Evolutionary conservation across 1,140 invertebrate species (phyloP).

Genomic region (Euwallacea fornicatus): DNA sequence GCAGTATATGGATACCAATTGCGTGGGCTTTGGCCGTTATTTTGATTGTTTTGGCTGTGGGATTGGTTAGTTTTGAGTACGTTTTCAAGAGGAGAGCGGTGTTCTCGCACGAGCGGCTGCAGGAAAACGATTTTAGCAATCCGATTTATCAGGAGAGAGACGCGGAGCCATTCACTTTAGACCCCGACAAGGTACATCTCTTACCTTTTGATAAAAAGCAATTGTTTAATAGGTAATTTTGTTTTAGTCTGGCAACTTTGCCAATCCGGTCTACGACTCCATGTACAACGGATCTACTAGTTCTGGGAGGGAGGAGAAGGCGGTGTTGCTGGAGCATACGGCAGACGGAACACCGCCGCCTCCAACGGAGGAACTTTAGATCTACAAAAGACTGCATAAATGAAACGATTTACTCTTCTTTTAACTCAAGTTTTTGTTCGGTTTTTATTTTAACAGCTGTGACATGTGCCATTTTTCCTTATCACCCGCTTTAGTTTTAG

Average conservation of each 20-base stretch:
- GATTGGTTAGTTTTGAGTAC: slow-evolving; percentile 40
- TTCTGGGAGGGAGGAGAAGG: slow-evolving; percentile 59
- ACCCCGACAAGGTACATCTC: slow-evolving; percentile 61
- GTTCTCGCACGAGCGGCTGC: slow-evolving; percentile 77
- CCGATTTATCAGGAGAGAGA: slow-evolving; percentile 78
- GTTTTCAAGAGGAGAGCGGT: slow-evolving; percentile 58
- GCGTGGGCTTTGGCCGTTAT: slow-evolving; percentile 39
- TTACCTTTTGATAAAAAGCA: slow-evolving; percentile 11
- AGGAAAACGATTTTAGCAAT: slow-evolving; percentile 78
- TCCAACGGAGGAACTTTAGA: slow-evolving; percentile 45
- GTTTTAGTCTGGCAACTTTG: slow-evolving; percentile 68
- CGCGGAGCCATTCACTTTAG: slow-evolving; percentile 62
- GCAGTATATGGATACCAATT: slow-evolving; percentile 39
- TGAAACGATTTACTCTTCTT: no score
- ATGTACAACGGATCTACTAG: slow-evolving; percentile 63
- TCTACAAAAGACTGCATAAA: not conserved
- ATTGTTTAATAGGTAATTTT: not conserved
- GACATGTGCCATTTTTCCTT: no score
- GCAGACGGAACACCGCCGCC: slow-evolving; percentile 48
- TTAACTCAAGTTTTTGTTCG: no score
- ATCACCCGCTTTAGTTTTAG: no score
- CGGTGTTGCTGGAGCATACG: slow-evolving; percentile 55
- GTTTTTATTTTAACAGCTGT: no score
- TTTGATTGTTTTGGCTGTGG: slow-evolving; percentile 37
- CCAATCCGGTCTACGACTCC: slow-evolving; percentile 82